Conservation (phyloP, 2,888 invertebrate genomes). For the Allolobophora icterica region DNA sequence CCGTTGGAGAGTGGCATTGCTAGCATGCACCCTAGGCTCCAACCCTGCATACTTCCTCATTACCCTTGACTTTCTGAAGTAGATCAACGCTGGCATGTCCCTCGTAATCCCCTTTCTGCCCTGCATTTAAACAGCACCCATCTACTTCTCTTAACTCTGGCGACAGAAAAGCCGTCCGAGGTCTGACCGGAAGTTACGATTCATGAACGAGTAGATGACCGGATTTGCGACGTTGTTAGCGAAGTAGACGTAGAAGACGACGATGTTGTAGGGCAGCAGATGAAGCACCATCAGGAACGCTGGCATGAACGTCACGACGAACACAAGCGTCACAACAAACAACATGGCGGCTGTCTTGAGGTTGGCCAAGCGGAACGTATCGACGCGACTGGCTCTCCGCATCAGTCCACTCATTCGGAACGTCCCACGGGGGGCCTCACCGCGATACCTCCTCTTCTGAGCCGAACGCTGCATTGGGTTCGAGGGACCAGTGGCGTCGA, state of each 20-base stretch:
- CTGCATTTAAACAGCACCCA: not conserved
- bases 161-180: conserved; percentile 50
- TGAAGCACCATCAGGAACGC: conserved; percentile 58
- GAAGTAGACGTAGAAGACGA: conserved; percentile 64
- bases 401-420: conserved; percentile 9
- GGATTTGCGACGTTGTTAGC: conserved; percentile 65
- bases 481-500: not conserved
- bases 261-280: conserved; percentile 51
- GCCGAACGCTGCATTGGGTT: not conserved
- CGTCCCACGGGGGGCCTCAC: not conserved
- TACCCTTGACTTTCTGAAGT: too few species aligned
- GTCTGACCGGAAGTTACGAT: conserved; percentile 63
- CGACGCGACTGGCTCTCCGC: conserved; percentile 39
- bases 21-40: not conserved
- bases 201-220: conserved; percentile 65
- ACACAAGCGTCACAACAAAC: conserved; percentile 63
- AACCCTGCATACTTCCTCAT: too few species aligned
- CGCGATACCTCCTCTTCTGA: not conserved
- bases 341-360: conserved; percentile 63
- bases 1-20: not conserved
- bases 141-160: not conserved
- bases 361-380: conserved; percentile 53
- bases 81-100: too few species aligned
- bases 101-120: not conserved
- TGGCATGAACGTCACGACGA: conserved; percentile 61